A percentile compares a stretch with the other conserved stretches of the same genome.
Evolutionary conservation across 2,113 vertebrate species (phyloP).

Genomic region (Ceratotherium simum): DNA sequence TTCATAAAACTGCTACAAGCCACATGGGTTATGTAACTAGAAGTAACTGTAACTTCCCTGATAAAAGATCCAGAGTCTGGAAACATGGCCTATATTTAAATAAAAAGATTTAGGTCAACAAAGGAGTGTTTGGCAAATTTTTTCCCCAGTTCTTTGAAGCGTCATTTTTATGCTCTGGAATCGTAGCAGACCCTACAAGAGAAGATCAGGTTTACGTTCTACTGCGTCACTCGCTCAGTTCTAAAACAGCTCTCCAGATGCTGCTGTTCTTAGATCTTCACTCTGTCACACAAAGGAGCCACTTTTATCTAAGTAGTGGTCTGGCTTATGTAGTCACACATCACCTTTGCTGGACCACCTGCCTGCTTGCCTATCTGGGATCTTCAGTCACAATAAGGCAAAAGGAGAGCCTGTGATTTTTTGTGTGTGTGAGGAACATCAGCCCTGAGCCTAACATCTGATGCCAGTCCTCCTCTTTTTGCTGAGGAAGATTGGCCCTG

Average conservation of each 20-base stretch:
- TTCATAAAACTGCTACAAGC: not conserved
- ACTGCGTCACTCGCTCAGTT: fast-evolving
- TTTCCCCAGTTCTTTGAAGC: not conserved
- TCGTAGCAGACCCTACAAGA: not conserved
- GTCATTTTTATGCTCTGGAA: not conserved
- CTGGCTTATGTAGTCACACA: not conserved
- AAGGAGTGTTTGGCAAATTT: not conserved
- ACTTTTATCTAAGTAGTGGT: not conserved
- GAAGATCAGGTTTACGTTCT: not conserved
- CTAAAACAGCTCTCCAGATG: not conserved
- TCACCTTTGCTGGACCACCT: not conserved
- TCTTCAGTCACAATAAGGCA: not conserved
- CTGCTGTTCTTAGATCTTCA: not conserved
- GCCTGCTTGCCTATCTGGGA: not conserved
- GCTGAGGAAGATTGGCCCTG: too few species aligned
- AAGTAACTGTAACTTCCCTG: not conserved
- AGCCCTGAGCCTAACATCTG: too few species aligned
- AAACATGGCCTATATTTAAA: slow-evolving; percentile 62
- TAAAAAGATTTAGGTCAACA: slow-evolving; percentile 33
- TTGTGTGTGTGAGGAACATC: not conserved
- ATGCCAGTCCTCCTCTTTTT: too few species aligned
- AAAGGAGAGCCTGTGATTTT: not conserved
- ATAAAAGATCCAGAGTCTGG: slow-evolving; percentile 29
- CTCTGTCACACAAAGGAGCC: too few species aligned
- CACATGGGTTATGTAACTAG: not conserved